These are phyloP conservation scores for Neelides sp. DNA, from an alignment of 1,140 invertebrate species.

Conservation along the genomic window DNA sequence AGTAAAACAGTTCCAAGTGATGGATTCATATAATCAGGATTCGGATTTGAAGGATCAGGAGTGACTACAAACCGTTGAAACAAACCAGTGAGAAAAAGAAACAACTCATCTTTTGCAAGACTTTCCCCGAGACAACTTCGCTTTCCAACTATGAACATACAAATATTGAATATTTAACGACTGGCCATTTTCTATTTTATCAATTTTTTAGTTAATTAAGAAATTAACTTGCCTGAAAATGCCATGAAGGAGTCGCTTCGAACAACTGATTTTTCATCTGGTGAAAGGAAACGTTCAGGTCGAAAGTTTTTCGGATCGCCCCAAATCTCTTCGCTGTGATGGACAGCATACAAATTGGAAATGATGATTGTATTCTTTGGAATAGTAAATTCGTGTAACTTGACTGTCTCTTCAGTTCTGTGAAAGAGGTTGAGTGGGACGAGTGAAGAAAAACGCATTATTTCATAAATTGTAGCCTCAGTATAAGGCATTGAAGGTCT, in stretches of 20 bases:
- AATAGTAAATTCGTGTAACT: conserved; percentile 32
- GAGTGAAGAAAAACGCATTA: conserved; percentile 12
- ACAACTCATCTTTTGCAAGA: conserved; percentile 38
- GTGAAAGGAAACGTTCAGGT: conserved; percentile 38
- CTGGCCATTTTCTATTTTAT: no score
- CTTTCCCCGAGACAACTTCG: conserved; percentile 48
- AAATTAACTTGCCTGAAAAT: no score
- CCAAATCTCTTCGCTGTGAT: conserved; percentile 36
- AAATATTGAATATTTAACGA: no score
- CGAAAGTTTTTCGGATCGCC: conserved; percentile 36
- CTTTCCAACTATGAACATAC: no score
- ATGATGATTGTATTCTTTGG: conserved; percentile 35
- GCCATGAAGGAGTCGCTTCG: conserved; percentile 79
- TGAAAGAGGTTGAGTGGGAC: conserved; percentile 13
- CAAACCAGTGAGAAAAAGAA: neutral
- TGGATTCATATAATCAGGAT: no score
- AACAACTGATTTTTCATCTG: conserved; percentile 47
- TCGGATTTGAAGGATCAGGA: conserved; percentile 29
- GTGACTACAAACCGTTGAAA: conserved; percentile 42
- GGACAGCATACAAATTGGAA: conserved; percentile 37
- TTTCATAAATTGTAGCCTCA: conserved; percentile 23
- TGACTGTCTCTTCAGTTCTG: conserved; percentile 14
- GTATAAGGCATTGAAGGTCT: conserved; percentile 38
- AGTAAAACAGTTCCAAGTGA: no score
- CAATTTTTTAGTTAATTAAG: no score